Conservation (phyloP, 2,113 vertebrate species). For the Nyctereutes procyonoides region DNA sequence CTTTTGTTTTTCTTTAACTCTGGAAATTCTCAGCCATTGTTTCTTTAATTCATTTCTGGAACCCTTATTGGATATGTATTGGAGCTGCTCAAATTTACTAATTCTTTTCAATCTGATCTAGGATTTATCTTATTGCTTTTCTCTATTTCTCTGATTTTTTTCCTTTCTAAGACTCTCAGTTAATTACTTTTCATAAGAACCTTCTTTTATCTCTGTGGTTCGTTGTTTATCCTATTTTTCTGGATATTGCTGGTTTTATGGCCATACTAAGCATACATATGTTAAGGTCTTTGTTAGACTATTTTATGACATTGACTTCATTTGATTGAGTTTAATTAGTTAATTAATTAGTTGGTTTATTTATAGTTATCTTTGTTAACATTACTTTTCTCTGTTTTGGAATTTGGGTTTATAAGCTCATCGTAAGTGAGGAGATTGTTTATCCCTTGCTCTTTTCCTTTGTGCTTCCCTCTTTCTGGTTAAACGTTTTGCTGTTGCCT, state of each 20-base stretch:
- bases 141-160: not conserved
- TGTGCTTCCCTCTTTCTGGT: not conserved
- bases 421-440: not conserved
- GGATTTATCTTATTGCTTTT: slow-evolving; percentile 1
- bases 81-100: not conserved
- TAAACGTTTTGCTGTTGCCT: not conserved
- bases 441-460: not conserved
- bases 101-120: not conserved
- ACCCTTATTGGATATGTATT: no score
- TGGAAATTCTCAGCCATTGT: not conserved
- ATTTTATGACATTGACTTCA: slow-evolving; percentile 10
- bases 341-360: not conserved
- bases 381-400: not conserved
- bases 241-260: not conserved
- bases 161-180: not conserved
- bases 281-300: slow-evolving; percentile 31
- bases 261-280: not conserved
- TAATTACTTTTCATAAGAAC: not conserved
- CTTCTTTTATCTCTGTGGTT: slow-evolving; percentile 1
- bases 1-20: not conserved
- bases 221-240: slow-evolving; percentile 22
- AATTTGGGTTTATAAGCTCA: not conserved
- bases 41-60: not conserved
- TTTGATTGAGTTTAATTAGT: not conserved
- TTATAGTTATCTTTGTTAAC: not conserved